Base-by-base conservation (phyloP, 2,113 vertebrate genomes). In the Prunella fulvescens region DNA sequence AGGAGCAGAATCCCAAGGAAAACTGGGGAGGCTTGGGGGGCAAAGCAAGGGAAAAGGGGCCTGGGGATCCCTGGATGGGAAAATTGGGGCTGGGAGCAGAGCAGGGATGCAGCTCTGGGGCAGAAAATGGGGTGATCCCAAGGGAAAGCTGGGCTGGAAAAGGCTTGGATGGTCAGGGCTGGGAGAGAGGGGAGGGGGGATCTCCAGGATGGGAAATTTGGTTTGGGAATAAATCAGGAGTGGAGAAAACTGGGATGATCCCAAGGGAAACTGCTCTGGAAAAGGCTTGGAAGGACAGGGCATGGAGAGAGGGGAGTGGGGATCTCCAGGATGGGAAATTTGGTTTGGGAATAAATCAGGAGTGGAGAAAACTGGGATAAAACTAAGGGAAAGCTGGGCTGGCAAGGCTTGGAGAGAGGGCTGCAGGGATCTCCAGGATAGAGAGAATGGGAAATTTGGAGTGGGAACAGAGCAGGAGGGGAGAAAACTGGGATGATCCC, bases 401-500 rank as follows among this genome's bases (percentile, higher is more conserved):
- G n/a, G 45, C 7, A 26, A 50, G 14, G 24, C 18, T 17, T 1
- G 14, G 47, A 8, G 39, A 62, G 17, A 45, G 5, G 12, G 9
- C 3, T 8, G 2, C 0, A 1, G 33, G 12, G 11, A 25, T 7
- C 24, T n/a, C 42, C 4, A 1, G 26, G 25, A 19, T 33, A 14
- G 29, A 14, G 7, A 50, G 25, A 9, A 11, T 6, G 50, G 17
- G 9, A 35, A 48, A 67, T 19, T 6, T 7, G n/a, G 12, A 6
- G 15, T 15, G 9, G 57, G 29, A 48, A 35, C 17, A 26, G 24
- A 28, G 1, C 45, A 18, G 64, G 23, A 20, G 16, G 24, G 37
- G 35, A 35, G 25, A 61, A 51, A 71, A 11, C 2, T 0, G 2
- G 48, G 45, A 42, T 7, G 3, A 58, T 81, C 64, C 64, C 7